Evolutionary conservation across 2,888 invertebrate species (phyloP).

Genomic region (Nematopogon swammerdamellus): DNA sequence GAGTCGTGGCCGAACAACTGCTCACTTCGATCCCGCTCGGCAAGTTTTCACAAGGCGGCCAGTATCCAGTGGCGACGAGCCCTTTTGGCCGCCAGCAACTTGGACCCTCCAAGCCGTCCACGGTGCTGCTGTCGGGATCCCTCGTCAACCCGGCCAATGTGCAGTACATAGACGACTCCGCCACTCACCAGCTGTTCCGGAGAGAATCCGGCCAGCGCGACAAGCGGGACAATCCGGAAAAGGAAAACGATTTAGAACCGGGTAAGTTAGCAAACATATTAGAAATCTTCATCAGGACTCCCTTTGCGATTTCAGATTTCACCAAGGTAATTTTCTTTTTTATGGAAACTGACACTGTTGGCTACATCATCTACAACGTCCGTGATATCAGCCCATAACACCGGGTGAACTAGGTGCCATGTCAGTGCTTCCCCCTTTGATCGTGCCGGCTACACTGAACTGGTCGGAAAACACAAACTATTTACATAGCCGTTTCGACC

Average conservation of each 20-base stretch:
- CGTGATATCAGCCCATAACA: too few species aligned
- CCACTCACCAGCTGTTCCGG: constrained; percentile 49
- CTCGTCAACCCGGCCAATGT: constrained; percentile 59
- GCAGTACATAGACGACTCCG: constrained; percentile 58
- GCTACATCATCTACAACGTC: too few species aligned
- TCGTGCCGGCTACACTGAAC: too few species aligned
- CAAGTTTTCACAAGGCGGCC: constrained; percentile 5
- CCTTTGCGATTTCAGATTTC: too few species aligned
- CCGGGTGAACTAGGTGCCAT: too few species aligned
- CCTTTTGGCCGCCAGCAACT: constrained; percentile 16
- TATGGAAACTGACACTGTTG: too few species aligned
- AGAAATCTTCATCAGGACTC: not conserved
- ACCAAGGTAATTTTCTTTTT: too few species aligned
- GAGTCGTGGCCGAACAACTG: constrained; percentile 56
- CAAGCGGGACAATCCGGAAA: constrained; percentile 48
- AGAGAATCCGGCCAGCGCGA: constrained; percentile 42
- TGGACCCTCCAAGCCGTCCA: constrained; percentile 31
- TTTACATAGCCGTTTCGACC: too few species aligned
- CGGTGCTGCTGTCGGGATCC: constrained; percentile 36
- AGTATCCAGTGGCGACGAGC: constrained; percentile 15
- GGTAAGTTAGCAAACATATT: constrained; percentile 5
- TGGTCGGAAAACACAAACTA: too few species aligned
- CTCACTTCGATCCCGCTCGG: constrained; percentile 16
- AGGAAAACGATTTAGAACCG: constrained; percentile 28
- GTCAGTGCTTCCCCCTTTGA: too few species aligned